phyloP scores from a whole-genome alignment of 92 coral and sea anemone genomes.

The Porites rus region DNA sequence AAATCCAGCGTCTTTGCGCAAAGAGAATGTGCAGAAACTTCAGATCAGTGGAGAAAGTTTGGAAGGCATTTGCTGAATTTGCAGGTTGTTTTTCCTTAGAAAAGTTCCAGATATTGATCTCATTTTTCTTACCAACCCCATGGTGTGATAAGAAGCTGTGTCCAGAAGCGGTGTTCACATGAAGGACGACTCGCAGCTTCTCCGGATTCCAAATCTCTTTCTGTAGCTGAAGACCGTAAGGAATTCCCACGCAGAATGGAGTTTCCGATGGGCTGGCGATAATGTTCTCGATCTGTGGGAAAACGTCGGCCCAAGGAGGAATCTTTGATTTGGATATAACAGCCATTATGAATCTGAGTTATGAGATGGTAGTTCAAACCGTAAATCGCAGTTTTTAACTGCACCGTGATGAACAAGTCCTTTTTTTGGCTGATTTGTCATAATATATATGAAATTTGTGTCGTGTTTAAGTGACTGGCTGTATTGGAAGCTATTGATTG shows the following conservation, averaged over 20 bases:
- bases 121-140: constrained; percentile 89
- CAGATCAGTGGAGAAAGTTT: constrained; percentile 60
- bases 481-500: background rate
- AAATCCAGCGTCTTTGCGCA: constrained; percentile 81
- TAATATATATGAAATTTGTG: no score
- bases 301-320: constrained; percentile 71
- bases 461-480: no score
- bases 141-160: constrained; percentile 88
- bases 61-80: constrained; percentile 50
- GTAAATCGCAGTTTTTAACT: background rate
- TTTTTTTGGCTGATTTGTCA: no score
- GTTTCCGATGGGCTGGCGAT: constrained; percentile 51
- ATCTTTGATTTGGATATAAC: constrained; percentile 71
- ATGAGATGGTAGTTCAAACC: background rate
- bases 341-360: constrained; percentile 18
- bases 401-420: no score
- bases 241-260: constrained; percentile 49
- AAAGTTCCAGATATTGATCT: constrained; percentile 87
- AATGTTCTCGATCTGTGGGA: constrained; percentile 51
- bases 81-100: constrained; percentile 63
- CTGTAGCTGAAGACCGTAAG: constrained; percentile 86
- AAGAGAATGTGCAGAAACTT: constrained; percentile 75
- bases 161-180: constrained; percentile 59
- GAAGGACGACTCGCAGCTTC: constrained; percentile 63
- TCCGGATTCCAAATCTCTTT: constrained; percentile 79